Percentiles rank a stretch among this genome's conserved stretches.
These are phyloP conservation scores for Hirundo rustica DNA, from an alignment of 2,797 vertebrate species.

Conservation along the genomic window DNA sequence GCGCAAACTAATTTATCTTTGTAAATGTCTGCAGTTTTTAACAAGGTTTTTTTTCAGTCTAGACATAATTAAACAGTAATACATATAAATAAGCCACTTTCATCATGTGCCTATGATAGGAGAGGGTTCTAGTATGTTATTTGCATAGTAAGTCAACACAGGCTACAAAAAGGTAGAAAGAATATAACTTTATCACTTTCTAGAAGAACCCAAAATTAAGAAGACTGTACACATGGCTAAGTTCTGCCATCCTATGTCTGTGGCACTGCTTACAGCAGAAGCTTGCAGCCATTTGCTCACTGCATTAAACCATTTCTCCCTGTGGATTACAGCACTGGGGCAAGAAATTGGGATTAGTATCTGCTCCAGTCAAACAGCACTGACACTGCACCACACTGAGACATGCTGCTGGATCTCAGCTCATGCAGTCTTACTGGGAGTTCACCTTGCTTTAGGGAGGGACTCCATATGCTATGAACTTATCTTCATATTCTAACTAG, in stretches of 20 bases:
- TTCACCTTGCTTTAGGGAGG: not conserved
- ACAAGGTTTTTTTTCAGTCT: not conserved
- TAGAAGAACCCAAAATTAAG: not conserved
- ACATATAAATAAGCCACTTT: not conserved
- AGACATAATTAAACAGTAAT: not conserved
- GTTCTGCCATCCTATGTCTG: not conserved
- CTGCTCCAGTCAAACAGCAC: not conserved
- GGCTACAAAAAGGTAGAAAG: not conserved
- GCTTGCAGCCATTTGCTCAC: not conserved
- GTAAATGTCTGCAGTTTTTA: not conserved
- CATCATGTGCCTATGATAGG: not conserved
- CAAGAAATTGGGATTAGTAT: rapidly evolving
- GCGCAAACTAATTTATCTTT: not conserved
- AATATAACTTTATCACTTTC: not conserved
- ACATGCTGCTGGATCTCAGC: not conserved
- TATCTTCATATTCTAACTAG: not conserved
- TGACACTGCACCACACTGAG: not conserved
- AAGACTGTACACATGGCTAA: not conserved
- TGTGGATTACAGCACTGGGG: rapidly evolving
- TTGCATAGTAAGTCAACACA: not conserved
- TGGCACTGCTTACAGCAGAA: not conserved
- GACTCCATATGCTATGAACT: not conserved
- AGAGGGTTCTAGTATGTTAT: not conserved
- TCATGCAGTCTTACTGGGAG: not conserved
- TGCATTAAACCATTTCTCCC: not conserved